Evolutionary conservation across 2,113 vertebrate genomes (phyloP).

Genomic region (Gobiocypris rarus): DNA sequence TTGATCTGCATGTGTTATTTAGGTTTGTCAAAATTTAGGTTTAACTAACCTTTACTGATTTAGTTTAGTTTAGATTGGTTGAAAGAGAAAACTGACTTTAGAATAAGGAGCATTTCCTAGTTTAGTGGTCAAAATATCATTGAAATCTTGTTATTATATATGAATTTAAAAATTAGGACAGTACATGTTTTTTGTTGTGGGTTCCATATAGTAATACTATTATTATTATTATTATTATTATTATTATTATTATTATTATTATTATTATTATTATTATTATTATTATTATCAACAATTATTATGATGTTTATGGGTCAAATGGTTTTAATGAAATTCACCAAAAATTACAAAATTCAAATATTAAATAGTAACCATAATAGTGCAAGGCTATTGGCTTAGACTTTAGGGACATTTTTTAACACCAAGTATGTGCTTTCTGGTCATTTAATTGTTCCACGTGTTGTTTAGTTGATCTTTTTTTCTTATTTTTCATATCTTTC

Average conservation of each 20-base stretch:
- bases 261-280: background rate
- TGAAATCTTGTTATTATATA: too few species aligned
- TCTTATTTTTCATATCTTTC: too few species aligned
- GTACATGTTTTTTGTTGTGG: background rate
- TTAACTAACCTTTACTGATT: background rate
- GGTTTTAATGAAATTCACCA: background rate
- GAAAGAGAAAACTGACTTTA: background rate
- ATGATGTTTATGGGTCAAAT: background rate
- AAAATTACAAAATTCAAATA: background rate
- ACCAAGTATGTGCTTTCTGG: too few species aligned
- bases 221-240: background rate
- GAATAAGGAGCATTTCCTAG: background rate
- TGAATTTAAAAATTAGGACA: background rate
- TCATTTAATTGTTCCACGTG: too few species aligned
- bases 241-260: background rate
- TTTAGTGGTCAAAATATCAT: background rate
- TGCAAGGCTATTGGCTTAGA: too few species aligned
- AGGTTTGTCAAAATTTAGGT: background rate
- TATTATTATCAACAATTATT: background rate
- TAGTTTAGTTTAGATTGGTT: background rate
- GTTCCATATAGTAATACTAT: background rate
- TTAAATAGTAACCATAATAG: background rate
- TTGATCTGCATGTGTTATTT: background rate
- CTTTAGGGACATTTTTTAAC: too few species aligned
- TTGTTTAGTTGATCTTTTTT: too few species aligned